Evolutionary conservation across 2,113 vertebrate species (phyloP).

Genomic region (Siphamia tubifer): DNA sequence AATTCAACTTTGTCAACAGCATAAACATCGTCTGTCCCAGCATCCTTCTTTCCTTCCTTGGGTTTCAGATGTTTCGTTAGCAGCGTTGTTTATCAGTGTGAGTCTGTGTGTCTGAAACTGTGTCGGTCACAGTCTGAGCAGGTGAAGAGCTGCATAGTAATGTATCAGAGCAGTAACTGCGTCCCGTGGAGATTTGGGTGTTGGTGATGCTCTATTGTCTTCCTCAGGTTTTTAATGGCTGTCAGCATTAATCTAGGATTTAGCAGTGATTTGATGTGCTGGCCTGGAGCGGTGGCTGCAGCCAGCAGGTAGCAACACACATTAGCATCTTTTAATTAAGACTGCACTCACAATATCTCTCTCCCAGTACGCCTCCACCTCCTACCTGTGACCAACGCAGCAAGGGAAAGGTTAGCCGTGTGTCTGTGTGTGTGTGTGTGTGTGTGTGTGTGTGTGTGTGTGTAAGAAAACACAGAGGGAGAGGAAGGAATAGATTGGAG

Average conservation of each 20-base stretch:
- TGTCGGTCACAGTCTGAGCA: not conserved
- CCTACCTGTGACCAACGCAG: constrained; percentile 23
- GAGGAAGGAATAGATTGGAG: not conserved
- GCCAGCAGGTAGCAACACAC: constrained; percentile 41
- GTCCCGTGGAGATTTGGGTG: not conserved
- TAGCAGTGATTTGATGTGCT: constrained; percentile 1
- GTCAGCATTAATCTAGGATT: constrained; percentile 27
- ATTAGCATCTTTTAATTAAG: constrained; percentile 69
- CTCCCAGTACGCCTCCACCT: constrained; percentile 3
- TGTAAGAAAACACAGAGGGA: not conserved
- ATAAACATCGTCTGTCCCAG: not conserved
- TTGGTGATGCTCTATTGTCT: not conserved
- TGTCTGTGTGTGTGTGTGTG: not conserved
- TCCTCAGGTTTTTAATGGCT: not conserved
- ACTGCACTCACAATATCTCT: constrained; percentile 11
- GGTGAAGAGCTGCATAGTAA: not conserved
- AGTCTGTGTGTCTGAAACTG: not conserved
- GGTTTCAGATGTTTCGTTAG: not conserved
- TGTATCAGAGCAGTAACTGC: not conserved
- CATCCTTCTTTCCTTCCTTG: not conserved
- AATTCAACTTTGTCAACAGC: not conserved
- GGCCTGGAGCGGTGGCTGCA: constrained; percentile 11
- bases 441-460: not conserved
- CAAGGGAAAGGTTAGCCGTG: constrained; percentile 36
- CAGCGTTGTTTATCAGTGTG: not conserved